Base-by-base conservation (phyloP, 2,113 vertebrate species). In the Python bivittatus region DNA sequence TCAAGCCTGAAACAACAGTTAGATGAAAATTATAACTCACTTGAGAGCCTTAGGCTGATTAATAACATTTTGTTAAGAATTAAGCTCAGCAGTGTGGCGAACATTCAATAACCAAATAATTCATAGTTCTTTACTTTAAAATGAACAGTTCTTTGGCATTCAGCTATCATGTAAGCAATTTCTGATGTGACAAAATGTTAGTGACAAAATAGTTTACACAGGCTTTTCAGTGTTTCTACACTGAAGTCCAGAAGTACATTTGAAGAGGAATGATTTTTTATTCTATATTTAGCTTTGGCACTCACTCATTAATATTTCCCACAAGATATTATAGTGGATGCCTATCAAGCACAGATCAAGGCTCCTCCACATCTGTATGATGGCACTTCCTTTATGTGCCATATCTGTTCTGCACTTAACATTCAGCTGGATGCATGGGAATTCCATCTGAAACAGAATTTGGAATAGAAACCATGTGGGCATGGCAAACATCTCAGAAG, bases 51-150 rank as follows among this genome's bases (percentile, higher is more conserved):
- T 53, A 57, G 68, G 33, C 12, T 29, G 68, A 23, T 57, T 60
- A 91, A n/a, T 54, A 61, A 54, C n/a, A 53, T 64, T 86, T 86
- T 86, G 58, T 91, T 86, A 64, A 52, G 84, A 91, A 86, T 68
- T 86, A 53, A 91, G 42, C 56, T 86, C 83, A 38, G 8, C 13
- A 91, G 42, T 23, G 8, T 91, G 84, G 60, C 89, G 93, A 86
- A 15, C 68, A 25, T 52, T 94, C 91, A 48, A 44, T 54, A 33
- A 38, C 93, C 6, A 48, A 48, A 48, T 64, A 87, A 29, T 25
- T 90, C 57, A 54, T n/a, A 88, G 57, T 42, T 8, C 93, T 94
- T 44, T 0, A 2, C 38, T 91, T 42, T 57, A 56, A 25, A 52
- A 89, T 38, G 44, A 92, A 53, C 48, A 92, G 10, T 53, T 88